A percentile compares a stretch with the other conserved stretches of the same genome.
These are phyloP conservation scores for Edolisoma coerulescens DNA, from an alignment of 2,113 vertebrate genomes.

Conservation along the genomic window DNA sequence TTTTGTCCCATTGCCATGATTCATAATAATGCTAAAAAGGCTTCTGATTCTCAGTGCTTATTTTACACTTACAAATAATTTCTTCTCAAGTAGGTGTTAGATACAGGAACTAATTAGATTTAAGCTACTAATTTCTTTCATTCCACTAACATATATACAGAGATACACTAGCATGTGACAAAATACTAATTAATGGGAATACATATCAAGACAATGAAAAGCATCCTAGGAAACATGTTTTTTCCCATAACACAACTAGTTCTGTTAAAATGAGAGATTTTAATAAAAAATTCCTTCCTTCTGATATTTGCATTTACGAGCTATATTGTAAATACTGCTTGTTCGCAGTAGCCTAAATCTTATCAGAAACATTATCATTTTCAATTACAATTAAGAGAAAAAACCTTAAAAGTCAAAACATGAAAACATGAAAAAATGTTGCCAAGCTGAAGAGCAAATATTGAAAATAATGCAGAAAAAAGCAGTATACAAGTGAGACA, in stretches of 20 bases:
- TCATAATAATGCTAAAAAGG: neutral
- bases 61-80: neutral
- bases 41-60: neutral
- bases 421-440: neutral
- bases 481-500: neutral
- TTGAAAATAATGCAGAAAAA: neutral
- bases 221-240: neutral
- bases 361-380: neutral
- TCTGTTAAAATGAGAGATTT: neutral
- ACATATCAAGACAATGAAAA: neutral
- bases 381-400: neutral
- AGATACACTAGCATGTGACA: neutral
- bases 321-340: neutral
- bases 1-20: neutral
- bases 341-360: neutral
- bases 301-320: neutral
- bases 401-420: neutral
- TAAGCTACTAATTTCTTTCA: neutral
- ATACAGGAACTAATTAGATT: neutral
- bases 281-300: constrained; percentile 1
- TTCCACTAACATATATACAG: neutral
- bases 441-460: neutral
- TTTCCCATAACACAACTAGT: neutral
- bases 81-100: neutral
- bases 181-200: neutral